Percentiles rank a stretch among this genome's conserved stretches.
These are phyloP conservation scores for Idaea dimidiata DNA, from an alignment of 2,888 invertebrate species.

Conservation along the genomic window DNA sequence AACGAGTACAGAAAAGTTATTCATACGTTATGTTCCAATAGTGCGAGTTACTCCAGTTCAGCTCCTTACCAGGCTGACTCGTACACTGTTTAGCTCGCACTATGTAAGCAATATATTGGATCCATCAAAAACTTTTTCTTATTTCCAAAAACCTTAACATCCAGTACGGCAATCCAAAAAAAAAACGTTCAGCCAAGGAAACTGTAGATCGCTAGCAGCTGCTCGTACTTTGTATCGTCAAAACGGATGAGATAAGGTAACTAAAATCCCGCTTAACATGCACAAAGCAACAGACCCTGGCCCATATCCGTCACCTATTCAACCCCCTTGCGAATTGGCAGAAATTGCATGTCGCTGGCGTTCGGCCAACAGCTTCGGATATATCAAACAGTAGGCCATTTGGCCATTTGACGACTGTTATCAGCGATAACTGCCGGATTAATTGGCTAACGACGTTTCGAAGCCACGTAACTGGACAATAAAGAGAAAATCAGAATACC, in stretches of 20 bases:
- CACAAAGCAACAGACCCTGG: background rate
- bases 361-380: background rate
- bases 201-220: background rate
- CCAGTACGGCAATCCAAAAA: too few species aligned
- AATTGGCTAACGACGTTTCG: background rate
- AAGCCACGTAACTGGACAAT: background rate
- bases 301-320: background rate
- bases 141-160: too few species aligned
- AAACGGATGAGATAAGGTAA: background rate
- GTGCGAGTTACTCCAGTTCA: too few species aligned
- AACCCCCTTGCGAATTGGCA: conserved; percentile 1
- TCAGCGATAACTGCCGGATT: background rate
- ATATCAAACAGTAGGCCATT: background rate
- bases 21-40: too few species aligned
- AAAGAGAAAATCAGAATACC: background rate
- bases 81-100: too few species aligned
- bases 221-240: background rate
- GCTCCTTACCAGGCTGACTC: too few species aligned
- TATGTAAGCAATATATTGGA: too few species aligned
- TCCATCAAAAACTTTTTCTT: too few species aligned
- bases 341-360: background rate
- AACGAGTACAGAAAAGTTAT: too few species aligned
- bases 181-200: background rate
- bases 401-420: background rate
- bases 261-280: background rate